phyloP scores from a whole-genome alignment of 2,797 vertebrate species.

The Anguilla marmorata region DNA sequence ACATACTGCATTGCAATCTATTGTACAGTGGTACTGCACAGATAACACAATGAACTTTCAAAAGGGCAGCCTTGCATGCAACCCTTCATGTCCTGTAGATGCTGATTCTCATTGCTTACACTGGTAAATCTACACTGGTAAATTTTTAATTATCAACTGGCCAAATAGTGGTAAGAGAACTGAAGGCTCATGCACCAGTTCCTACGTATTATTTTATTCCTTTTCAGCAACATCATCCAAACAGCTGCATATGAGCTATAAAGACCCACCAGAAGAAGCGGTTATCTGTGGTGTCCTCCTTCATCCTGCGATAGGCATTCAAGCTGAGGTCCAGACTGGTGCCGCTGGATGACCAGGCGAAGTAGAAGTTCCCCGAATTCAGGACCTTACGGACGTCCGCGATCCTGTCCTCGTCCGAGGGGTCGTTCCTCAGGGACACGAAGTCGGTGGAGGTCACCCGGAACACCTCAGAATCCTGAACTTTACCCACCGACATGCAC shows the following conservation, averaged over 20 bases:
- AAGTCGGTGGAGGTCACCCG: slow-evolving; percentile 95
- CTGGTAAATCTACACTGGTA: not conserved
- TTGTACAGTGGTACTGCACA: not conserved
- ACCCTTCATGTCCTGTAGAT: not conserved
- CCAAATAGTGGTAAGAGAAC: not conserved
- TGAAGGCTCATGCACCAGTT: not conserved
- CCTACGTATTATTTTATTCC: not conserved
- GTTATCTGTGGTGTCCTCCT: slow-evolving; percentile 91
- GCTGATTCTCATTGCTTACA: not conserved
- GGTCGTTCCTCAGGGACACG: slow-evolving; percentile 84
- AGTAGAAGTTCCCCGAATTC: slow-evolving; percentile 96
- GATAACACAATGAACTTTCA: not conserved
- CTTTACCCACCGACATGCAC: slow-evolving; percentile 96
- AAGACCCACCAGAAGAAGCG: slow-evolving; percentile 93
- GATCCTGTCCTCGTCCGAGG: slow-evolving; percentile 88
- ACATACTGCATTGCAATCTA: not conserved
- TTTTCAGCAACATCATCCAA: not conserved
- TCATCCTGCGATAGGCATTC: slow-evolving; percentile 87
- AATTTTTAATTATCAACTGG: not conserved
- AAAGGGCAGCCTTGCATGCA: not conserved
- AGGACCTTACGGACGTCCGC: slow-evolving; percentile 92
- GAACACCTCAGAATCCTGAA: slow-evolving; percentile 97
- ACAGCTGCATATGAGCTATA: not conserved
- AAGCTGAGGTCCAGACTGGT: slow-evolving; percentile 92
- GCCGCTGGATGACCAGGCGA: slow-evolving; percentile 91